Conservation (phyloP, 2,888 invertebrate species). For the Pasiphila rectangulata region DNA sequence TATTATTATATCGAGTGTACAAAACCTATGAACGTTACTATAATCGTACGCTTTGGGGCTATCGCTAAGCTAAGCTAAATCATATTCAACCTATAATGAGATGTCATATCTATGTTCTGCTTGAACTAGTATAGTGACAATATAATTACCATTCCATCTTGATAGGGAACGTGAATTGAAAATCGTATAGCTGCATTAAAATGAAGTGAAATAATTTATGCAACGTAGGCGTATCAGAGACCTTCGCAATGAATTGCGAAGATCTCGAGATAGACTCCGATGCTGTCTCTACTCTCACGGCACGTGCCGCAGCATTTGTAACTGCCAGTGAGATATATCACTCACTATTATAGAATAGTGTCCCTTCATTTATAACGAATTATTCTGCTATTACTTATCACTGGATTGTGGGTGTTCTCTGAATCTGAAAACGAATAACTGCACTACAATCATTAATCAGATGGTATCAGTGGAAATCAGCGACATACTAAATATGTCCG, state of each 20-base stretch:
- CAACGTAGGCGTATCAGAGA: constrained; percentile 27
- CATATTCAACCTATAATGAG: neutral
- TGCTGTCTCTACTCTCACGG: constrained; percentile 6
- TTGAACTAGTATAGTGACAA: constrained; percentile 11
- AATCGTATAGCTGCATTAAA: constrained; percentile 10
- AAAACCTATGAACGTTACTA: no score
- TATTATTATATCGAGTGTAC: no score
- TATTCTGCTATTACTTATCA: neutral
- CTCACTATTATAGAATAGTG: neutral
- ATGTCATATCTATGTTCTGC: constrained; percentile 7
- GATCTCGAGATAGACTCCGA: constrained; percentile 16
- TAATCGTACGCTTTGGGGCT: no score
- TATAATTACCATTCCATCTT: constrained; percentile 9
- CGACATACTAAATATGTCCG: no score
- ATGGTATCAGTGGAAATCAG: no score
- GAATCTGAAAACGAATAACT: neutral
- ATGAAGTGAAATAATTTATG: constrained; percentile 17
- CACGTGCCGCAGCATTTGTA: constrained; percentile 16
- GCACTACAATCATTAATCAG: neutral
- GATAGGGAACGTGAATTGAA: constrained; percentile 12
- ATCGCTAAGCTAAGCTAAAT: no score
- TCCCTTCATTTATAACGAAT: neutral
- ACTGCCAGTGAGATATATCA: constrained; percentile 5
- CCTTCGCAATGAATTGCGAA: constrained; percentile 23
- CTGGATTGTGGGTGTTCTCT: neutral